Percentiles rank a stretch among this genome's conserved stretches.
phyloP scores from a whole-genome alignment of 2,888 invertebrate species.

The Polymixis flavicincta region DNA sequence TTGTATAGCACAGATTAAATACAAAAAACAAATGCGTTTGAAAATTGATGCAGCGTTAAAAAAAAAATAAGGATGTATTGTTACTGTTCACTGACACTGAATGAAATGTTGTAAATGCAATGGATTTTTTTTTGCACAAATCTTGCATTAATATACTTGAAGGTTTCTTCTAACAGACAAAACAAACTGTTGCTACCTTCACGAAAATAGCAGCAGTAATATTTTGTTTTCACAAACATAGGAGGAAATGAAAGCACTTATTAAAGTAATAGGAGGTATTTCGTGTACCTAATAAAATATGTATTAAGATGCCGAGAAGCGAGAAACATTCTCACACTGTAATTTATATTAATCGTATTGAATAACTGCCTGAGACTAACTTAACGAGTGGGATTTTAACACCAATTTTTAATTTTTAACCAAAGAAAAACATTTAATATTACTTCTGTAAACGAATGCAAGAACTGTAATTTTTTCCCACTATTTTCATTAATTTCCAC shows the following conservation, averaged over 20 bases:
- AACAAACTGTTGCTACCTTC: not conserved
- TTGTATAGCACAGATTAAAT: slow-evolving; percentile 23
- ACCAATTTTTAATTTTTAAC: not conserved
- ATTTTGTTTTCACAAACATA: not conserved
- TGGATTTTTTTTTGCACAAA: not conserved
- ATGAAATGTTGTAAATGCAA: not conserved
- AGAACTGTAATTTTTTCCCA: not conserved
- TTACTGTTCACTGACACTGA: not conserved
- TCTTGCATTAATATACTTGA: not conserved
- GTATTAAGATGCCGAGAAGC: not conserved
- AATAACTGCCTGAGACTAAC: not conserved
- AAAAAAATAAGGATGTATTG: not conserved
- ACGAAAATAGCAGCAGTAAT: not conserved
- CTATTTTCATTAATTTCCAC: not conserved
- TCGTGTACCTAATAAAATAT: slow-evolving; percentile 32
- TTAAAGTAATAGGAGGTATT: slow-evolving; percentile 14
- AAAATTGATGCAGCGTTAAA: not conserved
- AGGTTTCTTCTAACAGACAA: not conserved
- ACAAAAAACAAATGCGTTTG: slow-evolving; percentile 1
- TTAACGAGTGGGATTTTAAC: not conserved
- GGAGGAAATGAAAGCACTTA: not conserved
- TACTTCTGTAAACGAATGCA: not conserved
- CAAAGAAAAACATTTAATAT: not conserved
- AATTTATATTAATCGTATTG: slow-evolving; percentile 4
- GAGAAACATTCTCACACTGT: not conserved